phyloP scores from a whole-genome alignment of 2,797 vertebrate genomes.

The Semotilus atromaculatus region DNA sequence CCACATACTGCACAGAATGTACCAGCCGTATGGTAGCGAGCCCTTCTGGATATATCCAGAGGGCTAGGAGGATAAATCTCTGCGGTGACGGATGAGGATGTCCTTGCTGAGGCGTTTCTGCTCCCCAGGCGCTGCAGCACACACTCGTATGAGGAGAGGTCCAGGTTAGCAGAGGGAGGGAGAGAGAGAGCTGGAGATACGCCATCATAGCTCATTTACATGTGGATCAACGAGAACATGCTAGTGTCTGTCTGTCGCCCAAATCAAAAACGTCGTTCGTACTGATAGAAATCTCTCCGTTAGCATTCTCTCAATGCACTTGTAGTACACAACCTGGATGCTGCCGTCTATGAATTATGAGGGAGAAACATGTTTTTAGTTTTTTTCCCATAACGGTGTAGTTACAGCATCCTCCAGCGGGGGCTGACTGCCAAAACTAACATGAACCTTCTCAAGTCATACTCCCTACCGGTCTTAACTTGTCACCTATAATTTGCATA shows the following conservation, averaged over 20 bases:
- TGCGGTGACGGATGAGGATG: neutral
- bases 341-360: neutral
- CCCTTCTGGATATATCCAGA: neutral
- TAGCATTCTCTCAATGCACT: neutral
- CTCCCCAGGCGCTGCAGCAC: neutral
- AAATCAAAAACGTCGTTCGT: neutral
- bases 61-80: neutral
- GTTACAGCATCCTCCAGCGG: neutral
- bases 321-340: neutral
- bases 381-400: neutral
- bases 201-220: neutral
- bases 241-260: neutral
- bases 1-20: neutral
- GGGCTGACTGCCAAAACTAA: neutral
- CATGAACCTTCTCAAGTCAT: neutral
- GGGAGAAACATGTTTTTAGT: neutral
- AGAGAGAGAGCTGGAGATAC: neutral
- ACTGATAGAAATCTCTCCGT: neutral
- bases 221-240: neutral
- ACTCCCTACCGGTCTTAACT: neutral
- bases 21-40: neutral
- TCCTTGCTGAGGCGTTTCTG: neutral
- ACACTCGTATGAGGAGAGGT: neutral
- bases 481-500: neutral
- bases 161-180: constrained; percentile 4